Percentiles rank a stretch among this genome's conserved stretches.
Evolutionary conservation across 92 coral and sea anemone genomes (phyloP).

Genomic region (Phymanthus crucifer): DNA sequence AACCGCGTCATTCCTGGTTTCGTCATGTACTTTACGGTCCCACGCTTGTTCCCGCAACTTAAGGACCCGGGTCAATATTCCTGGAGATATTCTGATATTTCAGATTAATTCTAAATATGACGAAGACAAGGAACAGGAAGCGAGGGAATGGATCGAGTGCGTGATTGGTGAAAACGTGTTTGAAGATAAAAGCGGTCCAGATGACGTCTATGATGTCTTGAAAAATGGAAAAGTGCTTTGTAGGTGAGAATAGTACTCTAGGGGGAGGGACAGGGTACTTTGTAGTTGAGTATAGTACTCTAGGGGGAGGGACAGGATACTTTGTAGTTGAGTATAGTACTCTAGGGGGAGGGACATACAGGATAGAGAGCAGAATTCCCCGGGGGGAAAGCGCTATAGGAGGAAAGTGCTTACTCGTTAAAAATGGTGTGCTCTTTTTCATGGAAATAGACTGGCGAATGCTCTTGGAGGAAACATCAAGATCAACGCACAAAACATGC

Average conservation of each 20-base stretch:
- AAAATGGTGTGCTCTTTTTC: not conserved
- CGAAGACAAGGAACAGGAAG: constrained; percentile 50
- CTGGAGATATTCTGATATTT: not conserved
- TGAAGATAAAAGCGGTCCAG: constrained; percentile 50
- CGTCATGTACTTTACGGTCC: no score
- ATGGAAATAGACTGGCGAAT: constrained; percentile 29
- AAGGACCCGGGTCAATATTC: not conserved
- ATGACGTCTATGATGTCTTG: constrained; percentile 58
- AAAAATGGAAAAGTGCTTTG: constrained; percentile 69
- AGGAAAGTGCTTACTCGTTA: not conserved
- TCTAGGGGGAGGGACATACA: constrained; percentile 60
- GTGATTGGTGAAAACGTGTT: constrained; percentile 70
- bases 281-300: not conserved
- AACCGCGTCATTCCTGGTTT: no score
- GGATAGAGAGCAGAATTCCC: not conserved
- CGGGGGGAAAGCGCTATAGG: no score
- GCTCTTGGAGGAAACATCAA: constrained; percentile 32
- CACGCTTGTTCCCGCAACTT: not conserved
- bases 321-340: constrained; percentile 25
- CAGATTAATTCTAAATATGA: constrained; percentile 62
- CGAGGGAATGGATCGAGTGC: constrained; percentile 78
- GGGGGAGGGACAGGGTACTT: not conserved
- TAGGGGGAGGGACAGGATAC: not conserved
- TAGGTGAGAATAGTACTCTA: constrained; percentile 27
- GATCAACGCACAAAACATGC: constrained; percentile 33